Base-by-base conservation (phyloP, 2,888 invertebrate genomes). In the Netelia melanura region DNA sequence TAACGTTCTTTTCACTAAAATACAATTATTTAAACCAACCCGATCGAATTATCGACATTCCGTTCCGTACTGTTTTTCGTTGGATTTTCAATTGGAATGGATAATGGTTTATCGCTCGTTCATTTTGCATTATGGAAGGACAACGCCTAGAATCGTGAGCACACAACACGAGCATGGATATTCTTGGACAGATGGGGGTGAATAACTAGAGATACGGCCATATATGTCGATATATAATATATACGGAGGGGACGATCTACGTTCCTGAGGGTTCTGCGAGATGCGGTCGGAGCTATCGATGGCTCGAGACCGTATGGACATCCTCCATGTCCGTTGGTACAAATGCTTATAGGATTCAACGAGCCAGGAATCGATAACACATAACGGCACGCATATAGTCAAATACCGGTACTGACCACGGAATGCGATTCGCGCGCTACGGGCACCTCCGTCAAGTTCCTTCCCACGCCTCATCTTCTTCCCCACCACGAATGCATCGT, bases 371-470 rank as follows among this genome's bases (percentile, higher is more conserved):
- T 93, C 93, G 92, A 93, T 93, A 93, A 91, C 91, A 91, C 92
- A 90, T 91, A 91, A 92, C 89, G 88, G 89, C 89, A 54, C 58
- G 21, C 64, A 89, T 91, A 92, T 90, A 91, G 90, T 89, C 91
- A 89, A 92, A 93, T 92, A 92, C 92, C 92, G 58, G 89, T 89
- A 91, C 91, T 91, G 92, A 92, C 93, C 93, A 89, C 92, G 91
- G 93, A 93, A 93, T 93, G 92, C 91, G 90, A 93, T 92, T 89
- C 90, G 88, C 90, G 90, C 89, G 90, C 90, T 88, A 87, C 89
- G 79, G 67, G 65, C 74, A 83, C 48, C 76, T 83, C 87, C 74
- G 71, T 64, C 74, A 77, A 86, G 77, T 85, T 84, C 81, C 75
- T 87, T 86, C 87, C 86, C 80, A 83, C 81, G 75, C 67, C 58